Evolutionary conservation across 2,113 vertebrate species (phyloP).

Genomic region (Hypanus sabinus): DNA sequence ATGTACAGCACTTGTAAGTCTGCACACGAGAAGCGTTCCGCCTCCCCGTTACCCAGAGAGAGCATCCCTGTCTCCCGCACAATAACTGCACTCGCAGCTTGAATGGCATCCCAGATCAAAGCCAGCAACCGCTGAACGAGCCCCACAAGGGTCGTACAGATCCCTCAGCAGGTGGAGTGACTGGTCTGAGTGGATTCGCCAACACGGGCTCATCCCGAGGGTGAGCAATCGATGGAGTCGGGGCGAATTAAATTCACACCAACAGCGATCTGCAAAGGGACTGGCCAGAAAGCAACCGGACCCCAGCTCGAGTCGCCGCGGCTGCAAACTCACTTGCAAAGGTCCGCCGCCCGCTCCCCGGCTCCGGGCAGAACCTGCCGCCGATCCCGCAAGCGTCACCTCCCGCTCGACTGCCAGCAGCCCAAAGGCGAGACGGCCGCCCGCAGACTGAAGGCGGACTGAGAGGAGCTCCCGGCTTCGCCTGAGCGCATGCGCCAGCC

Average conservation of each 20-base stretch:
- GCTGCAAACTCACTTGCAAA: constrained; percentile 21
- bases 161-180: neutral
- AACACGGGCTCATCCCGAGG: neutral
- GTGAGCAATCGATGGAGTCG: neutral
- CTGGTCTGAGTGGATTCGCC: neutral
- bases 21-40: neutral
- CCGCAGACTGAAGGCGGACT: neutral
- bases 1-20: neutral
- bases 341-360: neutral
- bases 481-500: neutral
- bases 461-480: neutral
- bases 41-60: neutral
- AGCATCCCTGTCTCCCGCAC: neutral
- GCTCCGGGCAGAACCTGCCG: neutral
- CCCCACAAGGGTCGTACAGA: no score
- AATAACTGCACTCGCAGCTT: neutral
- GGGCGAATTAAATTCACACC: neutral
- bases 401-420: neutral
- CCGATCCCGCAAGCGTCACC: neutral
- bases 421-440: neutral
- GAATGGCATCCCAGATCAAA: no score
- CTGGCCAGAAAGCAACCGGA: neutral
- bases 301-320: neutral
- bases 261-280: neutral
- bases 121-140: no score